Base-by-base conservation (phyloP, 2,797 vertebrate genomes). In the Catostomus latipinnis region DNA sequence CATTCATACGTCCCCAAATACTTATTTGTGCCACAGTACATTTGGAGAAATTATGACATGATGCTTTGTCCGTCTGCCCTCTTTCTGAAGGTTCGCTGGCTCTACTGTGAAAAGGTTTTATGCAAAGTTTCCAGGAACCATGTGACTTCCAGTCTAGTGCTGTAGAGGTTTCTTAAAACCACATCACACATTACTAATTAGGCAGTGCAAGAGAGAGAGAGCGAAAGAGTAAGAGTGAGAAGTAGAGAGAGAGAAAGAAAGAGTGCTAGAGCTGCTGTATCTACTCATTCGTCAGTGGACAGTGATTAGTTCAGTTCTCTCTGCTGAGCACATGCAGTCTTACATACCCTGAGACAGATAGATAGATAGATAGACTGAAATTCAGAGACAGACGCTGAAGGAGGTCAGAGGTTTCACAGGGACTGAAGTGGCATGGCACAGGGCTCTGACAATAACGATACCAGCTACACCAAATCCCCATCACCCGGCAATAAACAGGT, bases 401-500 rank as follows among this genome's bases (percentile, higher is more conserved):
- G 63, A 71, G 76, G 67, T 77, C 65, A 78, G 76, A 60, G 63
- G 52, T 78, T 76, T 75, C 60, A 68, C 72, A 74, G 83, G 72
- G 81, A 82, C 54, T 71, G 81, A 75, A 76, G 76, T 85, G 83
- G 82, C 75, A 98, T 99, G 97, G 97, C 97, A 88, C 97, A 97
- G 90, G 98, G 96, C 90, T 98, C 96, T 0, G 97, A 99, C 95
- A 94, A 93, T 87, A 97, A 96, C 8, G 97, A 98, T 91, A 95
- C 96, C 86, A 94, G 93, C 91, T 98, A 96, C 95, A 95, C 94
- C 91, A 97, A 96, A 88, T 97, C 96, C n/a, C 97, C 97, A 43
- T 96, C 96, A 80, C 95, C 96, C 81, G 94, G 94, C 93, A 96
- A 93, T 86, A 94, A 95, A 87, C 96, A 96, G 96, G 98, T 98